A percentile compares a stretch with the other conserved stretches of the same genome.
Evolutionary conservation across 2,113 vertebrate species (phyloP).

Genomic region (Bostrychus sinensis): DNA sequence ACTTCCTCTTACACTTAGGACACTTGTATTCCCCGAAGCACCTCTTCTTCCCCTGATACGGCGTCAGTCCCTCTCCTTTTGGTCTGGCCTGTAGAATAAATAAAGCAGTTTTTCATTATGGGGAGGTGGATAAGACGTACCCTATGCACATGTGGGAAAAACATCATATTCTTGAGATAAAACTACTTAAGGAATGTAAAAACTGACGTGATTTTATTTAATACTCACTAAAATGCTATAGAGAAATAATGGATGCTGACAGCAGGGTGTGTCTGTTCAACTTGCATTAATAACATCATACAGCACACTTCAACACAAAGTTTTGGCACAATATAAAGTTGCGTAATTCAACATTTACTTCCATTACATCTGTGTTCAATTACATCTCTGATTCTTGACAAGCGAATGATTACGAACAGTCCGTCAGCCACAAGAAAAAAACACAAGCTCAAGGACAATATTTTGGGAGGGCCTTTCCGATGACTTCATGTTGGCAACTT

Average conservation of each 20-base stretch:
- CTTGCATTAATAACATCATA: conserved; percentile 41
- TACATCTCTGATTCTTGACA: conserved; percentile 59
- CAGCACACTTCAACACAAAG: conserved; percentile 32
- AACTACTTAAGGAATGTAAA: conserved; percentile 1
- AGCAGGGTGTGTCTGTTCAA: conserved; percentile 52
- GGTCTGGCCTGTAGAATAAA: conserved; percentile 87
- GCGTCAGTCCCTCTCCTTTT: conserved; percentile 97
- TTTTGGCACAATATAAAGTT: conserved; percentile 33
- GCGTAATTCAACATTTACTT: conserved; percentile 63
- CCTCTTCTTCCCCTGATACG: conserved; percentile 98
- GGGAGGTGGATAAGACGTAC: background rate
- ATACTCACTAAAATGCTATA: background rate
- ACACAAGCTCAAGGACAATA: conserved; percentile 40
- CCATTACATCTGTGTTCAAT: conserved; percentile 67
- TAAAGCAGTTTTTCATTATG: background rate
- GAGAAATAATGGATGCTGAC: conserved; percentile 33
- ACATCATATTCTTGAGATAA: background rate
- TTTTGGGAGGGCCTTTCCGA: conserved; percentile 49
- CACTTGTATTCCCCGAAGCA: conserved; percentile 99
- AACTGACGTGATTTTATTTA: background rate
- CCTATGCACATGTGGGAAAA: conserved; percentile 4
- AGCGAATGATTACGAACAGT: conserved; percentile 64
- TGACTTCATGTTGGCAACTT: conserved; percentile 69
- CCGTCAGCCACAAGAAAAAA: conserved; percentile 56
- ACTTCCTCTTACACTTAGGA: conserved; percentile 99